These are phyloP conservation scores for Lottia gigantea DNA, from an alignment of 2,888 invertebrate species.

Conservation along the genomic window DNA sequence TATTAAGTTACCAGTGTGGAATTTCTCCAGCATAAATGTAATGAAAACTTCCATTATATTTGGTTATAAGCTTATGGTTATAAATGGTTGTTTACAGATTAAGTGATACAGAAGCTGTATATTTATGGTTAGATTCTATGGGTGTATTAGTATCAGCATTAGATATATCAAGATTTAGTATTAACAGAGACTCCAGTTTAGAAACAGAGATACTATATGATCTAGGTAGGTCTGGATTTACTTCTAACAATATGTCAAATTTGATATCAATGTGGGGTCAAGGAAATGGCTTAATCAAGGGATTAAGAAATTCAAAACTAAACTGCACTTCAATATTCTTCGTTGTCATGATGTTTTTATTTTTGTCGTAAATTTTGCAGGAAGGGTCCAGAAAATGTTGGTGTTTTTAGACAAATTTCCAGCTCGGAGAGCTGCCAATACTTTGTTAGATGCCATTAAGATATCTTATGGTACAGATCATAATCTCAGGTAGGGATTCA, in stretches of 20 bases:
- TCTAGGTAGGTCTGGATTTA: slow-evolving; percentile 60
- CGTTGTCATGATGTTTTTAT: neutral
- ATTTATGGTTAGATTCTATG: slow-evolving; percentile 56
- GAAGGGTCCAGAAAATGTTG: slow-evolving; percentile 65
- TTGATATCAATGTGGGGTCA: too few relatives aligned
- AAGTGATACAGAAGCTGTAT: slow-evolving; percentile 20
- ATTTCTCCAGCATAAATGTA: too few relatives aligned
- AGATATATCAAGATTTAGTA: slow-evolving; percentile 55
- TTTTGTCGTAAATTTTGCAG: slow-evolving; percentile 36
- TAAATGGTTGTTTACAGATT: neutral
- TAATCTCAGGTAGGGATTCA: slow-evolving; percentile 59
- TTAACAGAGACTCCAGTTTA: slow-evolving; percentile 49
- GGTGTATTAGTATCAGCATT: slow-evolving; percentile 61
- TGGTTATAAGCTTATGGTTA: too few relatives aligned
- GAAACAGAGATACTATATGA: slow-evolving; percentile 66
- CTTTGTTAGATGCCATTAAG: slow-evolving; percentile 62
- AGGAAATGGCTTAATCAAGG: too few relatives aligned
- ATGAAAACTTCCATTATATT: too few relatives aligned
- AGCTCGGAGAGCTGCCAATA: slow-evolving; percentile 51
- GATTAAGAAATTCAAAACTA: too few relatives aligned
- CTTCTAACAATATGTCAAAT: too few relatives aligned
- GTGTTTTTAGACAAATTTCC: slow-evolving; percentile 52
- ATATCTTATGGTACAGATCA: slow-evolving; percentile 57
- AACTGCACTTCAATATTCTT: too few relatives aligned
- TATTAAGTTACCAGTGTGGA: too few relatives aligned